phyloP scores from a whole-genome alignment of 2,113 vertebrate genomes.

The Bufo gargarizans region DNA sequence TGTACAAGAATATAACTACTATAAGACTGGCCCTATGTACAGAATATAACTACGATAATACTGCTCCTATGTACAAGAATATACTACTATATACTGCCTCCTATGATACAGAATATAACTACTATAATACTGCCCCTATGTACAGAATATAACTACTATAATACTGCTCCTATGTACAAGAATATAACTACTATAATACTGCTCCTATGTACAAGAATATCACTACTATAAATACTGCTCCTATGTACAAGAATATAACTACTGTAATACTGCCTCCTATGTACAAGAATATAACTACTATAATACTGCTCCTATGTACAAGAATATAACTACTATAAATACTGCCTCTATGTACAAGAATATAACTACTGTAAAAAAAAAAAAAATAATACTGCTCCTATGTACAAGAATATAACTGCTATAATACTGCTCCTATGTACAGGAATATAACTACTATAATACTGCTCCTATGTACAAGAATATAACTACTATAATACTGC shows the following conservation, averaged over 20 bases:
- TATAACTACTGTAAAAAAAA: neutral
- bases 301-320: constrained; percentile 8
- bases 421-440: constrained; percentile 15
- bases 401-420: constrained; percentile 9
- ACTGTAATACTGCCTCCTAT: too few relatives aligned
- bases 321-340: constrained; percentile 20
- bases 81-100: neutral
- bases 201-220: neutral
- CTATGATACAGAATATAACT: neutral
- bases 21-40: too few relatives aligned
- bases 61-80: neutral
- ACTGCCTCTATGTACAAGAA: neutral
- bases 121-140: neutral
- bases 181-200: constrained; percentile 1
- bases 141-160: neutral
- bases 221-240: neutral
- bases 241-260: too few relatives aligned
- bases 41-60: neutral
- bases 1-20: neutral
- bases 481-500: constrained; percentile 1
- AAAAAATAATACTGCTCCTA: constrained; percentile 9
- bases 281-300: constrained; percentile 17
- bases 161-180: neutral
- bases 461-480: constrained; percentile 2
- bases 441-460: constrained; percentile 13